phyloP scores from a whole-genome alignment of 2,797 vertebrate species.

The Sebastes kiyomatsui region DNA sequence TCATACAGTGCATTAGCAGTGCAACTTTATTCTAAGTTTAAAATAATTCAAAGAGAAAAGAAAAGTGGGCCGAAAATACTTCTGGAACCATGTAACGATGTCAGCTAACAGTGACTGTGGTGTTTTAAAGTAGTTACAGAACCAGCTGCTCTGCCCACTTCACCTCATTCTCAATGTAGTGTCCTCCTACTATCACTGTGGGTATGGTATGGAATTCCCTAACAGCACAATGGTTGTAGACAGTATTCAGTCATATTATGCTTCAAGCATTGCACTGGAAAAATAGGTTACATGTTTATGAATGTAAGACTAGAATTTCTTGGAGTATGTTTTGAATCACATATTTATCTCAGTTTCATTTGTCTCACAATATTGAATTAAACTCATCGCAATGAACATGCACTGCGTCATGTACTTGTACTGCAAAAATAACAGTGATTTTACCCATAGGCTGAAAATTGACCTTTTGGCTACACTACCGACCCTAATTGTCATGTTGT shows the following conservation, averaged over 20 bases:
- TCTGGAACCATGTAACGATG: not conserved
- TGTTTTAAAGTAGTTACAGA: not conserved
- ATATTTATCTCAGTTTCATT: not conserved
- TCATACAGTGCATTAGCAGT: too few species aligned
- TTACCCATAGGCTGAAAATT: conserved; percentile 1
- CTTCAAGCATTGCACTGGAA: not conserved
- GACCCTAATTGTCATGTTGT: not conserved
- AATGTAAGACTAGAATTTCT: not conserved
- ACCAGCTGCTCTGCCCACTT: not conserved
- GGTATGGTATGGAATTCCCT: not conserved
- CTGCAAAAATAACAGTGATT: conserved; percentile 5
- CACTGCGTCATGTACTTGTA: not conserved
- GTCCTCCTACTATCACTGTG: not conserved
- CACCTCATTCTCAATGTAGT: not conserved
- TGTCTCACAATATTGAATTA: not conserved
- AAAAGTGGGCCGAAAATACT: not conserved
- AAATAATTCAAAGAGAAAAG: too few species aligned
- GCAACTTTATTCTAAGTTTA: too few species aligned
- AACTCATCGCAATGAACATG: not conserved
- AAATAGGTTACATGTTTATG: not conserved
- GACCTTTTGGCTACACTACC: not conserved
- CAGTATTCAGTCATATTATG: not conserved
- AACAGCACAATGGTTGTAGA: not conserved
- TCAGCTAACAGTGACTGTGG: not conserved
- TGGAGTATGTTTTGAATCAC: not conserved